Evolutionary conservation across 2,797 vertebrate genomes (phyloP), one percentile per base, ranked within the genome.

Genomic region (Meda fulgida): DNA sequence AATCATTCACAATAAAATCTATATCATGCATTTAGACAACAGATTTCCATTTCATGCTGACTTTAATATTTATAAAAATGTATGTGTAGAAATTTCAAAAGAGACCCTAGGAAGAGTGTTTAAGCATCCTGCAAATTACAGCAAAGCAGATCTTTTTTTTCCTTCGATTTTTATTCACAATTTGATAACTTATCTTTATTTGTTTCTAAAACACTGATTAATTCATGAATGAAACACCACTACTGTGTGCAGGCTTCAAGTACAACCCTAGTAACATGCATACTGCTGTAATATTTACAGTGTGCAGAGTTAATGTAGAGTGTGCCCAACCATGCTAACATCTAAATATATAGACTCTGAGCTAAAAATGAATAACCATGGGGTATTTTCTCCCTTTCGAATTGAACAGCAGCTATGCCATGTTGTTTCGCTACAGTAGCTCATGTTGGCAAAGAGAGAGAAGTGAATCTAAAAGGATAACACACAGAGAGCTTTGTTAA

Each of bases 401-500:
- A 85, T 51, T 23, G 31, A 78, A 60, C 76, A 84, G 83, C 29
- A 78, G 75, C 83, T 60, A 63, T 48, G 78, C 66, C 78, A 38
- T 73, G 84, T 72, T 85, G 71, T 69, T 77, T 87, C 34, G 31
- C 66, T 77, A 81, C 43, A 51, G 83, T 55, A 18, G 23, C 66
- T 85, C 65, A 14, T 60, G 21, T 63, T 81, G 87, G 70, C 60
- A 71, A 77, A 73, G 81, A 11, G 14, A 55, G 48, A 60, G 60
- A 76, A 79, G 77, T 80, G 76, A 79, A 73, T 79, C 58, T 77
- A 63, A 70, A 73, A 81, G 81, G 81, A 73, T 84, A 83, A 84
- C 53, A 87, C 82, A 71, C 29, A 67, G 78, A 84, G 78, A 75
- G 71, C 81, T 86, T 88, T 86, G 87, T 88, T 86, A 84, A 88